phyloP scores from a whole-genome alignment of 2,888 invertebrate genomes.

The Cremastinae sp. region DNA sequence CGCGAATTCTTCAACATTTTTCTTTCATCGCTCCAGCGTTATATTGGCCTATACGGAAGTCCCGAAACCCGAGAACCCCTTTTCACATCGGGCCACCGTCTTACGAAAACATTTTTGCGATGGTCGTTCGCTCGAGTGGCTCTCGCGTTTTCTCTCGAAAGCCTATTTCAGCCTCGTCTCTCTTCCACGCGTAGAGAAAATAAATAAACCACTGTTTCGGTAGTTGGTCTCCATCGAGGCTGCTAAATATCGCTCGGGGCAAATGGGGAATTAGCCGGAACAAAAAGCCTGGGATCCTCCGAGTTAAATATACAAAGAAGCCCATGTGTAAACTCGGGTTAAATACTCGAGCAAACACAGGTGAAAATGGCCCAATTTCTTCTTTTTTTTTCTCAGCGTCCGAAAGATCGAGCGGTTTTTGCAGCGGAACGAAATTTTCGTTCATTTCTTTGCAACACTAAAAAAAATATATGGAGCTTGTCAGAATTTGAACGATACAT shows the following conservation, averaged over 20 bases:
- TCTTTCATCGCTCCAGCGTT: too few relatives aligned
- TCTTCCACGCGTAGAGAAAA: conserved; percentile 55
- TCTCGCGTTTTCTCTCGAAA: conserved; percentile 52
- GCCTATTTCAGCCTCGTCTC: conserved; percentile 52
- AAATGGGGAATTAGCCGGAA: conserved; percentile 72
- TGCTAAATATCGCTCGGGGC: conserved; percentile 54
- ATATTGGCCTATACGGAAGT: conserved; percentile 62
- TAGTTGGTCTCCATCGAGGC: conserved; percentile 58
- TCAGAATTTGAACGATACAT: too few relatives aligned
- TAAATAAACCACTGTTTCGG: conserved; percentile 64
- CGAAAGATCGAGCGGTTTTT: conserved; percentile 29
- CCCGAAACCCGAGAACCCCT: conserved; percentile 46
- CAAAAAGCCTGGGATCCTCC: conserved; percentile 60
- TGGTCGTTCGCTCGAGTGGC: conserved; percentile 44
- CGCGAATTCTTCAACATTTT: background rate
- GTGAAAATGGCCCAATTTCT: conserved; percentile 56
- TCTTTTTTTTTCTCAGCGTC: background rate
- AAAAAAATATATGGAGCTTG: too few relatives aligned
- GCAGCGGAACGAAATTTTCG: conserved; percentile 63
- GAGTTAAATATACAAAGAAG: conserved; percentile 26
- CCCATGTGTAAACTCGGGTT: conserved; percentile 60
- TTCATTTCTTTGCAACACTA: too few relatives aligned
- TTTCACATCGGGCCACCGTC: too few relatives aligned
- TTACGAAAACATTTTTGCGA: conserved; percentile 63
- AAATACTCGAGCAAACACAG: conserved; percentile 63